These are phyloP conservation scores for Nomada fabriciana DNA, from an alignment of 2,888 invertebrate genomes.

Conservation along the genomic window DNA sequence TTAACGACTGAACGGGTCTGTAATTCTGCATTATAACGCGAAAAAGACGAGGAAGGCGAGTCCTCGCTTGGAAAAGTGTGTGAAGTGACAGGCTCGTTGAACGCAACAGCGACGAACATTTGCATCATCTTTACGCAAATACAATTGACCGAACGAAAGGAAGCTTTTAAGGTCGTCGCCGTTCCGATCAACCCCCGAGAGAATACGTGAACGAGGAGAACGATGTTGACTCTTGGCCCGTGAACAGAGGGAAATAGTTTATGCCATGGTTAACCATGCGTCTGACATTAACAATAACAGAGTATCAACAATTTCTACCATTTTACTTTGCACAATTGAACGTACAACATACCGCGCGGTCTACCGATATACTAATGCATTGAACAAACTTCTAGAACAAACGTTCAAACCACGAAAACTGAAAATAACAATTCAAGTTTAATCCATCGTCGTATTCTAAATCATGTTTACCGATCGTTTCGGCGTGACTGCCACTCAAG, in stretches of 20 bases:
- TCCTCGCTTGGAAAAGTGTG: neutral
- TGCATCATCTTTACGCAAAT: conserved; percentile 19
- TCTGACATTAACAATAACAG: neutral
- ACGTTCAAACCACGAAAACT: too few species aligned
- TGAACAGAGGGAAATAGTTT: neutral
- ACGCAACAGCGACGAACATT: conserved; percentile 5
- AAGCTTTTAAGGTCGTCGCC: conserved; percentile 5
- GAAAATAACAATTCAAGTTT: neutral
- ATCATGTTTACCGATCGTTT: neutral
- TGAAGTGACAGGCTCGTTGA: neutral
- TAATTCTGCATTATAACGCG: neutral
- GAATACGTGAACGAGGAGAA: neutral
- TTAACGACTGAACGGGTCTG: neutral
- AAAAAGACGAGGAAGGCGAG: neutral
- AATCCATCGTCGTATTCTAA: too few species aligned
- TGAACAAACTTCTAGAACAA: neutral
- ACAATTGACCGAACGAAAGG: conserved; percentile 3
- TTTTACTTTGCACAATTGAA: too few species aligned
- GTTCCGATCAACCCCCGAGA: neutral
- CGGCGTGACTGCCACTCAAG: neutral
- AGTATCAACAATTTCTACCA: neutral
- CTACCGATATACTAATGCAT: too few species aligned
- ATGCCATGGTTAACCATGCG: too few species aligned
- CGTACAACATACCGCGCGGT: too few species aligned
- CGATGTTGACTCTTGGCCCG: neutral